Base-by-base conservation (phyloP, 2,113 vertebrate genomes). In the Regulus satrapa region DNA sequence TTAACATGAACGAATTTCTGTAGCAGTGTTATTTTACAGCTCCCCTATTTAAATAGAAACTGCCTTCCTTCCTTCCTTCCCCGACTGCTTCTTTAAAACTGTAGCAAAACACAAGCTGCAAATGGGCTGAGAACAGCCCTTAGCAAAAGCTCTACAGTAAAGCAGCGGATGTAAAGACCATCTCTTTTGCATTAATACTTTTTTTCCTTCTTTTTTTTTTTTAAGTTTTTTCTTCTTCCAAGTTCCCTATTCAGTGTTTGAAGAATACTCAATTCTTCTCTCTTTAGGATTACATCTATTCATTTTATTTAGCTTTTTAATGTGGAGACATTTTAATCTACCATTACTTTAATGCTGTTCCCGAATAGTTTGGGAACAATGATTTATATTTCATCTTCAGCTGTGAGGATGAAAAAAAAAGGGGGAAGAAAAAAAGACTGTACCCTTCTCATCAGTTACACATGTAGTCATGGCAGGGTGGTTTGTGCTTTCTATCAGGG, bases 231-330 rank as follows among this genome's bases (percentile, higher is more conserved):
- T 89, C 51, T 71, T 85, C 92, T 90, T 77, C 79, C 88, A 94
- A 95, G 85, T 90, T 80, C 79, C 45, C 82, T 90, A 89, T 96
- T 96, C 93, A 95, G 75, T 34, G 48, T 96, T 96, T 93, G 95
- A 96, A 96, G 94, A 96, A 96, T 96, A 77, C 85, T 95, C 79
- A 93, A 93, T 96, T 96, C 94, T 95, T 97, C 64, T 90, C 90
- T 77, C 90, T 93, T 94, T 84, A 96, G 94, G 93, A 94, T 94
- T 95, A 93, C 88, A 95, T 96, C 96, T 96, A 94, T 94, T 97
- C 71, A 95, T 95, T 96, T 94, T 88, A 95, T 83, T 97, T 89
- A 74, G 93, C 85, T 96, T 97, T 97, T 92, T 93, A 69, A 90
- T 90, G 95, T 94, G 93, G 82, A 89, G 75, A 77, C 72, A 86